Evolutionary conservation across 2,797 vertebrate genomes (phyloP).

Genomic region (Poecile montanus): DNA sequence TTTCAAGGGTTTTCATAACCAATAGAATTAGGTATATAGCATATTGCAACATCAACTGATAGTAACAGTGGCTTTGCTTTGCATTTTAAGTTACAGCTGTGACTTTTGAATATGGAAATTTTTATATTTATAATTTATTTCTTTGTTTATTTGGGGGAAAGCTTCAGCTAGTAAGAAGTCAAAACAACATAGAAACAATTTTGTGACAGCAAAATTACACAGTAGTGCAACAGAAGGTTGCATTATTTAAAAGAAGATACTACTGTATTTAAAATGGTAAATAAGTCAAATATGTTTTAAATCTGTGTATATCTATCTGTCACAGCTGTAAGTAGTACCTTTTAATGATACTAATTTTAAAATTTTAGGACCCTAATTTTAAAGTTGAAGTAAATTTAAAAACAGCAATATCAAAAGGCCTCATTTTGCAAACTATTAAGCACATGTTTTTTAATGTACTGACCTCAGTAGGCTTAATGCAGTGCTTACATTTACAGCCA

Average conservation of each 20-base stretch:
- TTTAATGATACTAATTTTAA: neutral
- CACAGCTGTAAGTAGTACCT: neutral
- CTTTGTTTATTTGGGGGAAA: neutral
- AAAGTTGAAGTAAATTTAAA: neutral
- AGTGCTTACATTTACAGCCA: neutral
- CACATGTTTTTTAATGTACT: neutral
- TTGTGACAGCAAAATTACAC: neutral
- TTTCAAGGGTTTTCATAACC: neutral
- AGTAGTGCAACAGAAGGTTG: neutral
- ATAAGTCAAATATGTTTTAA: neutral
- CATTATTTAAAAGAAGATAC: neutral
- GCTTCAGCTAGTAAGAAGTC: neutral
- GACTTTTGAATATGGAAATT: neutral
- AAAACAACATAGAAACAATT: neutral
- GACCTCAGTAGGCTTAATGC: neutral
- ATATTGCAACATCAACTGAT: neutral
- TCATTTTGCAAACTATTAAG: neutral
- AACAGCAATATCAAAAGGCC: neutral
- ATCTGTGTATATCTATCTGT: neutral
- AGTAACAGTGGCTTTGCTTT: neutral
- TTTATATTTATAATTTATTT: neutral
- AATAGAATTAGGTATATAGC: neutral
- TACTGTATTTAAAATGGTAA: neutral
- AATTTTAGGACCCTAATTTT: neutral
- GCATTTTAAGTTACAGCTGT: conserved; percentile 26